Conservation (phyloP, 1,140 invertebrate genomes). For the Arion vulgaris region DNA sequence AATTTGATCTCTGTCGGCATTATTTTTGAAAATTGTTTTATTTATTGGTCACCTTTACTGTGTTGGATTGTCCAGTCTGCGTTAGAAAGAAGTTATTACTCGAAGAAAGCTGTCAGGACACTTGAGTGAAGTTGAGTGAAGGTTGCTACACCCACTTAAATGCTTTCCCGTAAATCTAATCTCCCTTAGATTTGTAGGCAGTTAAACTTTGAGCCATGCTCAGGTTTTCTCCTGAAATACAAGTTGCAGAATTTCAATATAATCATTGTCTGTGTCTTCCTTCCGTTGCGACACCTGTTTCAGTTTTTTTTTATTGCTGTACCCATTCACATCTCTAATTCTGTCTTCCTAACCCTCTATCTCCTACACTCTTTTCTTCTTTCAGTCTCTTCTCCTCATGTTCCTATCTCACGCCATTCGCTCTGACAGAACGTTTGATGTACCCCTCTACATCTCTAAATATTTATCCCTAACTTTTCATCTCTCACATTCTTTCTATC, state of each 20-base stretch:
- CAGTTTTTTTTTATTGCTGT: no score
- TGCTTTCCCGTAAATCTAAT: constrained; percentile 4
- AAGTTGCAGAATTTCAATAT: not conserved
- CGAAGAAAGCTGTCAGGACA: constrained; percentile 6
- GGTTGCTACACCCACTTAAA: constrained; percentile 1
- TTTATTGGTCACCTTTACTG: constrained; percentile 16
- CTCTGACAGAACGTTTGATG: no score
- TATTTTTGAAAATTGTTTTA: constrained; percentile 12
- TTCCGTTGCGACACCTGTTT: not conserved
- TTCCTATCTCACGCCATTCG: no score
- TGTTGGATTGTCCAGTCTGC: not conserved
- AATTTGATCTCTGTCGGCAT: not conserved
- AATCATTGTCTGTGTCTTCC: not conserved
- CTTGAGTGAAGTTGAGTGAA: constrained; percentile 13
- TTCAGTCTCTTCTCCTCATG: not conserved
- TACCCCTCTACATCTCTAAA: no score
- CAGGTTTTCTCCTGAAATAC: not conserved
- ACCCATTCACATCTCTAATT: no score
- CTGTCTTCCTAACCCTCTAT: no score
- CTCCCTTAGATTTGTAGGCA: constrained; percentile 2
- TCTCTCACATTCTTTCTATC: no score
- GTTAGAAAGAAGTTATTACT: not conserved
- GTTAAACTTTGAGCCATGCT: not conserved
- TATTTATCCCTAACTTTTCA: no score
- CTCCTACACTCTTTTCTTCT: not conserved